phyloP scores from a whole-genome alignment of 64 coral and sea anemone genomes.

The Pachyseris speciosa region DNA sequence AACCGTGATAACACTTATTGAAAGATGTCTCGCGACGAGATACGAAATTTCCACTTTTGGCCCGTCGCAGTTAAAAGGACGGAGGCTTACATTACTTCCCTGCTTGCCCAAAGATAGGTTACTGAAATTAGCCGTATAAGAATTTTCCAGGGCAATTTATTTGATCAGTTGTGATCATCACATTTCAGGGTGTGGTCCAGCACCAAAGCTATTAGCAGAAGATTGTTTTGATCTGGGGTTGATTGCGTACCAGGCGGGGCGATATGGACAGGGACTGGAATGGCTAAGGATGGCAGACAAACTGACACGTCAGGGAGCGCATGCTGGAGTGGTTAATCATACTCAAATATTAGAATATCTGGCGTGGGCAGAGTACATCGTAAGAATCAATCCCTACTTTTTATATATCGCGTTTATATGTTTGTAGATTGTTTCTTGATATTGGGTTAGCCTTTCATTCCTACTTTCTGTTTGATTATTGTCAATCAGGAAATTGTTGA shows the following conservation, averaged over 20 bases:
- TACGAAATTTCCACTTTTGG: too few relatives aligned
- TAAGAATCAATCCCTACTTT: constrained; percentile 1
- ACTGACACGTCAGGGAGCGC: constrained; percentile 5
- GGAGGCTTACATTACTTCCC: too few relatives aligned
- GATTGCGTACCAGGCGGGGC: constrained; percentile 54
- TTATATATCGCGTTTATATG: not conserved
- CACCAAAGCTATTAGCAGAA: constrained; percentile 60
- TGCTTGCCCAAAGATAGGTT: too few relatives aligned
- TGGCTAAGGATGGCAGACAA: constrained; percentile 75
- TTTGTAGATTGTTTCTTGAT: not conserved
- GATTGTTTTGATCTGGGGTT: constrained; percentile 86
- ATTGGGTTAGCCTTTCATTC: too few relatives aligned
- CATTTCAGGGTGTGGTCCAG: constrained; percentile 52
- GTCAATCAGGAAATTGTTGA: too few relatives aligned
- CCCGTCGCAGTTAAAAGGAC: too few relatives aligned
- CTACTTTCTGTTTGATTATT: too few relatives aligned
- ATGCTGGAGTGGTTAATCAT: not conserved
- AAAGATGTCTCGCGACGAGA: too few relatives aligned
- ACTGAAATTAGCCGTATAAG: too few relatives aligned
- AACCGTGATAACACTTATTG: too few relatives aligned
- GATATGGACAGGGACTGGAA: constrained; percentile 56
- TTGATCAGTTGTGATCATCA: not conserved
- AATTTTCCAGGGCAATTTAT: not conserved
- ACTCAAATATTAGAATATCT: constrained; percentile 70
- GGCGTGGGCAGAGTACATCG: constrained; percentile 83